Base-by-base conservation (phyloP, 2,113 vertebrate species). In the Scomber japonicus region DNA sequence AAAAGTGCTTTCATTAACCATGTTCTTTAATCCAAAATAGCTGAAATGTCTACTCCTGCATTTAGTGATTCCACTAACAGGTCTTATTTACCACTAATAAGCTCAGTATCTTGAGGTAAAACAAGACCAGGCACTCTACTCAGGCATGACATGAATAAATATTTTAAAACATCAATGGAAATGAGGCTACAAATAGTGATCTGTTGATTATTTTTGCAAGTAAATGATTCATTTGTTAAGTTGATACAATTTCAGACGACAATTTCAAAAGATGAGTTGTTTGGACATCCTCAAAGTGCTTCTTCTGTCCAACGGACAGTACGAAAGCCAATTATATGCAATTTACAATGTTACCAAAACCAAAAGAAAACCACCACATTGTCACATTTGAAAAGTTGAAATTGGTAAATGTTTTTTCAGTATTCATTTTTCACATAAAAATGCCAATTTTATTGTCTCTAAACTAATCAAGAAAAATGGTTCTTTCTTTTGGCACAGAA, bases 1-100 rank as follows among this genome's bases (percentile, higher is more conserved):
- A 84, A 68, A 62, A 57, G 62, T 35, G 70, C n/a, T 51, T 59
- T 53, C 46, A 61, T 69, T 62, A 61, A 55, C 4, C n/a, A 46
- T 69, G 67, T 40, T 40, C 35, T 80, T 72, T 73, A 74, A 74
- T 63, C 4, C 5, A 11, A 55, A 60, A 45, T 4, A 53, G 11
- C 14, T 4, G 1, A 67, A 44, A 82, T 21, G 35, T 67, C 40
- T 44, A 5, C 24, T 24, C 59, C 49, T 56, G 40, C 21, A 44
- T 71, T 57, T 53, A 11, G 35, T 54, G 49, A 54, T 51, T 54
- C 45, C 54, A 48, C 64, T 35, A 44, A 49, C 63, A 21, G 15
- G 10, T 65, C 3, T 21, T 46, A 17, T 62, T 46, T 74, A 54
- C 48, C 17, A 10, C 50, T 40, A 56, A 56, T 50, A 71, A 44